Base-by-base conservation (phyloP, 92 coral and sea anemone species). In the Epizoanthus fatuus region DNA sequence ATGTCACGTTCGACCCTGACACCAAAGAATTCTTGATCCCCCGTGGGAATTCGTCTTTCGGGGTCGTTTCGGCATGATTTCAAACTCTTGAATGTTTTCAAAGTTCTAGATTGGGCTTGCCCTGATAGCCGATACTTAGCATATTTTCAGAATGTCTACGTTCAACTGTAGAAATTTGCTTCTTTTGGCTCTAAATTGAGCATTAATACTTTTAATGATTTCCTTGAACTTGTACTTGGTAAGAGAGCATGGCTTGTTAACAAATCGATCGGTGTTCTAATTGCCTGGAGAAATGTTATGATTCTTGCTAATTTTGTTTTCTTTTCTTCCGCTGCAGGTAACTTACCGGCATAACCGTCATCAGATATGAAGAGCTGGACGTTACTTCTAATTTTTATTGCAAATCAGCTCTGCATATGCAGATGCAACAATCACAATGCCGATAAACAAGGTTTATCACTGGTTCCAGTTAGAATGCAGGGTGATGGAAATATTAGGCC, bases 211-310 rank as follows among this genome's bases (percentile, higher is more conserved):
- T 19, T 58, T 60, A 77, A 77, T 77, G 82, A 77, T 60, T 62
- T 60, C 69, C 71, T 19, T 11, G 9, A 45, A 3, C 35, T 42
- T 69, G 74, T 63, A 2, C 6, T 35, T 17, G 87, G 93, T 90
- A 63, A 73, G 91, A 73, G 91, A 60, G 87, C 84, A 79, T 19
- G 55, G 63, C 74, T 70, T 54, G 63, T 90, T 91, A 87, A 91
- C 97, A 91, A 94, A 81, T 90, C 83, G 57, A 77, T 67, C 86
- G 55, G 45, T 13, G 78, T 83, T 45, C 51, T 90, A 94, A 94
- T 92, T 94, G 94, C 85, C 90, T 94, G 58, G 72, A n/a, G 83
- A 92, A 89, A 80, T 92, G 95, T 92, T 93, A 87, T 94, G 91
- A 81, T 89, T 92, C 88, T 64, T 72, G 49, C 85, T 83, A 78